A percentile compares a stretch with the other conserved stretches of the same genome.
Conservation (phyloP, 2,888 invertebrate genomes). For the Athetis lepigone region DNA sequence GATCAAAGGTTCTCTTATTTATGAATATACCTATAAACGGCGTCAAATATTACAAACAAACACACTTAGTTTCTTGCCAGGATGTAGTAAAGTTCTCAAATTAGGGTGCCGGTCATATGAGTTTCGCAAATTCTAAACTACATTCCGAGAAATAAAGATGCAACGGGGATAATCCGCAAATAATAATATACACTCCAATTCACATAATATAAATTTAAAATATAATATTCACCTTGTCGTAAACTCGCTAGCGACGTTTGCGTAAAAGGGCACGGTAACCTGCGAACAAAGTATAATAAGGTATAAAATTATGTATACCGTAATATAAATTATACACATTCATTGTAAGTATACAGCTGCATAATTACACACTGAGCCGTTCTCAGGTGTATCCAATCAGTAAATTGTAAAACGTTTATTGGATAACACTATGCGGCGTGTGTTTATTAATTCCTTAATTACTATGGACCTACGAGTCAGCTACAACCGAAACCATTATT, state of each 20-base stretch:
- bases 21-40: background rate
- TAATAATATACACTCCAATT: slow-evolving; percentile 47
- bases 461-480: slow-evolving; percentile 57
- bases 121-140: slow-evolving; percentile 29
- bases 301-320: slow-evolving; percentile 44
- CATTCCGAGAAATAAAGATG: slow-evolving; percentile 27
- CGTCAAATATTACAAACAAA: slow-evolving; percentile 1
- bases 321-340: slow-evolving; percentile 58
- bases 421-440: slow-evolving; percentile 54
- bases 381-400: slow-evolving; percentile 72
- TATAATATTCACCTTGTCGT: slow-evolving; percentile 92
- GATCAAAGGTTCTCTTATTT: background rate
- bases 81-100: slow-evolving; percentile 10
- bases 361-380: slow-evolving; percentile 58
- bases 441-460: slow-evolving; percentile 67
- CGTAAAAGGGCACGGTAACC: slow-evolving; percentile 95
- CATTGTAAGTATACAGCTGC: slow-evolving; percentile 60
- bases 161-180: slow-evolving; percentile 48
- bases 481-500: slow-evolving; percentile 57
- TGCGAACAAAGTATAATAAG: slow-evolving; percentile 86
- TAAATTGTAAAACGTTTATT: slow-evolving; percentile 66
- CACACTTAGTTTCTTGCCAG: background rate
- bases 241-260: slow-evolving; percentile 95
- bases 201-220: slow-evolving; percentile 43
- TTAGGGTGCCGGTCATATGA: slow-evolving; percentile 6